phyloP scores from a whole-genome alignment of 1,140 invertebrate genomes.

The Procambarus clarkii region DNA sequence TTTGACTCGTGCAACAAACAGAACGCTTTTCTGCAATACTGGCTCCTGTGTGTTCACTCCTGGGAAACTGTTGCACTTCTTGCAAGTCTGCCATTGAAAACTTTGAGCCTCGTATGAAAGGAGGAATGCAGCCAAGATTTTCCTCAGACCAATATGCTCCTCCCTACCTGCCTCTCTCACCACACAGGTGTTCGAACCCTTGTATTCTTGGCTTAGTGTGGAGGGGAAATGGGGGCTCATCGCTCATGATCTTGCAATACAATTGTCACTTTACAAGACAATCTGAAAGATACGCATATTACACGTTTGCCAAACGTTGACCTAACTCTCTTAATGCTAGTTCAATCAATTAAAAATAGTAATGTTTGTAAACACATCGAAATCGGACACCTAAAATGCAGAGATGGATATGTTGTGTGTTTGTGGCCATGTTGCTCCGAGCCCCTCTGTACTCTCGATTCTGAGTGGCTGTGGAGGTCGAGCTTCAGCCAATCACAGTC shows the following conservation, averaged over 20 bases:
- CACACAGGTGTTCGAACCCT: too few species aligned
- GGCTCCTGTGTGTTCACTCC: background rate
- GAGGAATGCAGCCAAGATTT: conserved; percentile 50
- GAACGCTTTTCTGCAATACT: too few species aligned
- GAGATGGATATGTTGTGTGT: background rate
- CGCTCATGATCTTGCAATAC: too few species aligned
- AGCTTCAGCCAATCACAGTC: conserved; percentile 1
- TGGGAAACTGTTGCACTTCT: background rate
- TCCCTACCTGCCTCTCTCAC: background rate
- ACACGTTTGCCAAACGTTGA: too few species aligned
- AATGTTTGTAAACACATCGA: background rate
- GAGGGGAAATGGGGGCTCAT: too few species aligned
- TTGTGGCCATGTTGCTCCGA: background rate
- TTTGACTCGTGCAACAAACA: too few species aligned
- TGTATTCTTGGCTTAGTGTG: too few species aligned
- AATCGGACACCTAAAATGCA: background rate
- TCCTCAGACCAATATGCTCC: background rate
- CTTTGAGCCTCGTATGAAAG: conserved; percentile 19
- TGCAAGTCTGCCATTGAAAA: conserved; percentile 30
- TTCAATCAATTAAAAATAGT: too few species aligned
- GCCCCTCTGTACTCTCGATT: background rate
- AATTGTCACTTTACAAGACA: too few species aligned
- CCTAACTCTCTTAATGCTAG: too few species aligned
- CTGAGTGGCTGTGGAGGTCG: background rate
- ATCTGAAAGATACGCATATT: too few species aligned